Evolutionary conservation across 1,140 invertebrate genomes (phyloP), one percentile per base, ranked within the genome.

Genomic region (Centruroides vittatus): DNA sequence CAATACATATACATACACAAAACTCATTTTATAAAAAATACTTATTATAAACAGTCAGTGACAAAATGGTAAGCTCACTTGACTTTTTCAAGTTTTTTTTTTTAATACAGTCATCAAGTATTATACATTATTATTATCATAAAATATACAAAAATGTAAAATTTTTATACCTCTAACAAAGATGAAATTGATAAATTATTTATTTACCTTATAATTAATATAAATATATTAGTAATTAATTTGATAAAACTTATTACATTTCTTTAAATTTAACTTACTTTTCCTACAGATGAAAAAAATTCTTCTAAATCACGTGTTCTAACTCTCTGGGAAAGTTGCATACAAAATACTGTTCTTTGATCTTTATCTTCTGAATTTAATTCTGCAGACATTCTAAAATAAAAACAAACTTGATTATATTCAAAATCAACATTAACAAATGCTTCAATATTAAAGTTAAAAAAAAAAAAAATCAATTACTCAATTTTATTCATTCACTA

Each of bases 251-350:
- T 23, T 23, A 23, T 23, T 2, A 23, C 23, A 23, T 23, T 49
- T 53, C 11, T n/a, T 34, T 55, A 49, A 59, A 23, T 57, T 41
- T 3, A 5, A 57, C 61, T 64, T 68, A 98, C 95, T 81, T 97
- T 97, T 49, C 97, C 97, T 61, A 99, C 95, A 60, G 92, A 89
- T 4, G 92, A 96, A 73, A 99, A 99, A 74, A 99, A 99, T 75
- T 99, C 95, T 78, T 99, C 96, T 47, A 99, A 77, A 75, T 99
- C 96, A 61, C 94, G 82, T 9, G 90, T 89, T 61, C 95, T 81
- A 67, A 98, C 93, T 66, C 92, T 80, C 70, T 96, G 89, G 61
- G 93, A 93, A 47, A 97, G 73, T 73, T 97, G 93, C 86, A 98
- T 93, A 74, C 93, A 97, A 74, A 99, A 99, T 9, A 99, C 91